Percentiles rank a stretch among this genome's conserved stretches.
These are phyloP conservation scores for Solenopsis fugax DNA, from an alignment of 1,140 invertebrate species.

Conservation along the genomic window DNA sequence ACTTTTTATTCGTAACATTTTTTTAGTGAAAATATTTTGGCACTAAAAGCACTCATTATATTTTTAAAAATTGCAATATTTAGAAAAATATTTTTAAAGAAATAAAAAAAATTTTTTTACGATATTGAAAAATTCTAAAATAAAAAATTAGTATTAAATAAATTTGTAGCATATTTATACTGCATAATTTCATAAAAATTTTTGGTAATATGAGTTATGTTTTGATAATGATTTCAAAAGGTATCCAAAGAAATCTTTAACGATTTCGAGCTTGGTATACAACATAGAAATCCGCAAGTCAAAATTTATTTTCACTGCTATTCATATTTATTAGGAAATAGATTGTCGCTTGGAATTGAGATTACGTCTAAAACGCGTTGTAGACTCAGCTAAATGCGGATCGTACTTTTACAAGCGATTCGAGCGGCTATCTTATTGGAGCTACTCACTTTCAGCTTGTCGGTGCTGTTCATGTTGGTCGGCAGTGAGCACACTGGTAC, in stretches of 20 bases:
- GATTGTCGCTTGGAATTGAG: conserved; percentile 17
- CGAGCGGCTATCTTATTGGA: conserved; percentile 60
- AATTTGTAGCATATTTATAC: not conserved
- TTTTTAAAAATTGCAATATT: not conserved
- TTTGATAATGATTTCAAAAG: not conserved
- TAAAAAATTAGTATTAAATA: not conserved
- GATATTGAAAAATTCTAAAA: not conserved
- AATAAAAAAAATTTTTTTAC: not conserved
- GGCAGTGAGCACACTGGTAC: conserved; percentile 84
- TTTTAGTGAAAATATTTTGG: not conserved
- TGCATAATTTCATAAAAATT: not conserved
- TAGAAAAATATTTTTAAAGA: not conserved
- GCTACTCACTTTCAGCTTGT: conserved; percentile 86
- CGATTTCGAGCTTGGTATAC: not conserved
- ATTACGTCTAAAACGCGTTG: not conserved
- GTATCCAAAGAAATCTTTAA: not conserved
- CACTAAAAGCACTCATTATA: not conserved
- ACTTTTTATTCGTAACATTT: not conserved
- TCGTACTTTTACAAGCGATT: conserved; percentile 57
- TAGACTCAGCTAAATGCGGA: conserved; percentile 2
- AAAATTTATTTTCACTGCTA: not conserved
- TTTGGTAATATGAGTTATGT: not conserved
- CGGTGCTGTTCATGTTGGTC: conserved; percentile 85
- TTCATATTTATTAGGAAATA: conserved; percentile 14
- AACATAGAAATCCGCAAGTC: not conserved